Evolutionary conservation across 2,888 invertebrate species (phyloP), one percentile per base, ranked within the genome.

Genomic region (Caenorhabditis sulstoni): DNA sequence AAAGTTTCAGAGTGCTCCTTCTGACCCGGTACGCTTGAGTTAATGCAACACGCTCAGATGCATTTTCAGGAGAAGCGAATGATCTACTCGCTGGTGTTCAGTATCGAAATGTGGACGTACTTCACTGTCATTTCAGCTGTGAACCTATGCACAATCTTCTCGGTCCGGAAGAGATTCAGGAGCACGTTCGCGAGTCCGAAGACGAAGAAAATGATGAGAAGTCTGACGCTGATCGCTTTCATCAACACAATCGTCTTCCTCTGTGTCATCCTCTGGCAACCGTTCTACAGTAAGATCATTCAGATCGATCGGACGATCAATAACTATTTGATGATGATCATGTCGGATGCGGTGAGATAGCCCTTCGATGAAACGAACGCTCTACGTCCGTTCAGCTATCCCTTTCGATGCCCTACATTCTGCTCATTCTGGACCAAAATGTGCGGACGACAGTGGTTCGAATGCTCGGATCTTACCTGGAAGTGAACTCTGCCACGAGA

Each of bases 371-470:
- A 29, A 7, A 29, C 16, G n/a, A n/a, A n/a, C n/a, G n/a, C n/a
- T n/a, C n/a, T n/a, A 44, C 8, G 11, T 9, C n/a, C 7, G 44
- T 47, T 61, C 61, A 61, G 61, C n/a, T 47, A 29, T 47, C 61
- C 14, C 47, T 61, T 1, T 45, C 49, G 0, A 9, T 61, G 14
- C 61, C 61, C 4, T 61, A 61, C 35, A 29, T 47, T 8, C 16
- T 61, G 14, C n/a, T 61, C 3, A 47, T 41, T 1, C 47, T 61
- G 16, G 61, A 61, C 35, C 8, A n/a, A n/a, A 61, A 61, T n/a
- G 47, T 61, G 23, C 14, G 61, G 23, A 47, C 11, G 12, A 52
- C 52, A 3, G 3, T 52, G 52, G 8, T 23, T 9, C 16, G 29
- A 14, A 22, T 20, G 22, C 12, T 52, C 14, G n/a, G 14, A 1